phyloP scores from a whole-genome alignment of 1,140 invertebrate genomes.

The Saxidomus purpurata region DNA sequence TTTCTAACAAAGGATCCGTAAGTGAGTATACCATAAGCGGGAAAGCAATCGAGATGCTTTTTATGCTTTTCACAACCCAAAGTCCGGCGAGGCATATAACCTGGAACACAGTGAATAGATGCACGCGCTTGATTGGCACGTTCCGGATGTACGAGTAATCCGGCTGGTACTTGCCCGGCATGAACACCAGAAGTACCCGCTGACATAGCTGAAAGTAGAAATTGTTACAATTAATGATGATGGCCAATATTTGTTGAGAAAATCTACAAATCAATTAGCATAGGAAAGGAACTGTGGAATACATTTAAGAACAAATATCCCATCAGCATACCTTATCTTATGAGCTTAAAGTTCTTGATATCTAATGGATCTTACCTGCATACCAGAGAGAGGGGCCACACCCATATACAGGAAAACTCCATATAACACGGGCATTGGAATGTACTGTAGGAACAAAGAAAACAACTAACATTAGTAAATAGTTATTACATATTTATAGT shows the following conservation, averaged over 20 bases:
- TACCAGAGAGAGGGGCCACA: constrained; percentile 96
- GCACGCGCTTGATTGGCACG: constrained; percentile 96
- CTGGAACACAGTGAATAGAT: constrained; percentile 97
- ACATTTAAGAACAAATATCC: too few species aligned
- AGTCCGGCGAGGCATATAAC: constrained; percentile 95
- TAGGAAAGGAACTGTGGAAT: too few species aligned
- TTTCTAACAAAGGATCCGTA: too few species aligned
- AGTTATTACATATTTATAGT: too few species aligned
- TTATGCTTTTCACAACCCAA: constrained; percentile 98
- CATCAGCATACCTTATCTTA: too few species aligned
- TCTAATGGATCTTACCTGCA: constrained; percentile 85
- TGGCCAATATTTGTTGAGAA: neutral
- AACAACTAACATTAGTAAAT: neutral
- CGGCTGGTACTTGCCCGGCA: constrained; percentile 97
- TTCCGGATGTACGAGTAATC: constrained; percentile 87
- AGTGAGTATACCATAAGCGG: constrained; percentile 96
- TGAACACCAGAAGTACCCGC: constrained; percentile 93
- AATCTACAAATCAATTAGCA: too few species aligned
- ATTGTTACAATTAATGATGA: constrained; percentile 80
- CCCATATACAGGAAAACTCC: constrained; percentile 99
- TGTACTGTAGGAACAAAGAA: constrained; percentile 88
- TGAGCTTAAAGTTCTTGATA: too few species aligned
- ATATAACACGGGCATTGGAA: constrained; percentile 96
- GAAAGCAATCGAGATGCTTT: constrained; percentile 96
- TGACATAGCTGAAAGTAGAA: constrained; percentile 97